Evolutionary conservation across 35 echinoderm and acorn worm species (phyloP).

Genomic region (Anneissia japonica): DNA sequence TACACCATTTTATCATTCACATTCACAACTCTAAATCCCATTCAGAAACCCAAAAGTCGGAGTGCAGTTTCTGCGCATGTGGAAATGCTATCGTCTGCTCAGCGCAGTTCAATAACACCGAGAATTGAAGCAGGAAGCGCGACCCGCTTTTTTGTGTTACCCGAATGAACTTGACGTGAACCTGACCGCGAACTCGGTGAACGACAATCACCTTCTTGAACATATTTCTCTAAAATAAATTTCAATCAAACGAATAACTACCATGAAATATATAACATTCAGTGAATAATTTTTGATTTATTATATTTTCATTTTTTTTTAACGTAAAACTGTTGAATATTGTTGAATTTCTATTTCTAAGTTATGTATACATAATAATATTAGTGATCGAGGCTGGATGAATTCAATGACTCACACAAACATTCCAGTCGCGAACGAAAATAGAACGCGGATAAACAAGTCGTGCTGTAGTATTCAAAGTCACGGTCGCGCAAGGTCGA

Average conservation of each 20-base stretch:
- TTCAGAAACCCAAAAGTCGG: not conserved
- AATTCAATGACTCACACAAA: not conserved
- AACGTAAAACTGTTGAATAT: too few species aligned
- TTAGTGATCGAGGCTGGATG: not conserved
- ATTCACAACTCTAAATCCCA: not conserved
- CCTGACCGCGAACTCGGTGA: not conserved
- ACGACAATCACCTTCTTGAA: not conserved
- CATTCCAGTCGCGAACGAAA: conserved; percentile 1
- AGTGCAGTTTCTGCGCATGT: not conserved
- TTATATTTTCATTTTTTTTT: too few species aligned
- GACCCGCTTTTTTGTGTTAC: not conserved
- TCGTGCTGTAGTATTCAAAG: conserved; percentile 1
- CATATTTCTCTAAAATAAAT: not conserved
- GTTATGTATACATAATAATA: not conserved
- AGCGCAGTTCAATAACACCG: not conserved
- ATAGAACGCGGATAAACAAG: conserved; percentile 1
- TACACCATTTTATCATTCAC: too few species aligned
- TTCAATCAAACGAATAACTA: not conserved
- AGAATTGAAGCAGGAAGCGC: not conserved
- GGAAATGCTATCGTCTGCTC: not conserved
- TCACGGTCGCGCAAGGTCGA: not conserved
- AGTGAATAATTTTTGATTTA: too few species aligned
- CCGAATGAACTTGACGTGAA: not conserved
- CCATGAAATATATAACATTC: not conserved
- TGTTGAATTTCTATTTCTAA: not conserved